Conservation (phyloP, 2,113 vertebrate species). For the Aphyosemion australe region DNA sequence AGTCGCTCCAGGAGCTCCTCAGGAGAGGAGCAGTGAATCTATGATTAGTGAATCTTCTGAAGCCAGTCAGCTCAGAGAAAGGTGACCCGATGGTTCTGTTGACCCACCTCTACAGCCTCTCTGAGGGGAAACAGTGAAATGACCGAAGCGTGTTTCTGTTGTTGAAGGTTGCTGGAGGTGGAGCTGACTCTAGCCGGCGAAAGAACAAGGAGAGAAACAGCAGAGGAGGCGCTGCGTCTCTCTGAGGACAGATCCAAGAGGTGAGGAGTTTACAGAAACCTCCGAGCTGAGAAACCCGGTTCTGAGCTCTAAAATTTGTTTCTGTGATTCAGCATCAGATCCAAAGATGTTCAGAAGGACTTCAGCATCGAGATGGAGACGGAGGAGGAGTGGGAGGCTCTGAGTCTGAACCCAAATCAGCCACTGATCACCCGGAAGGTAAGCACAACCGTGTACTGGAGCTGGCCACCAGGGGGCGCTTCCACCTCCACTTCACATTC, state of each 20-base stretch:
- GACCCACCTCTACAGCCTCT: too few relatives aligned
- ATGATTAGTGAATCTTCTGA: slow-evolving; percentile 74
- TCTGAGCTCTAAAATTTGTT: neutral
- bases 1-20: slow-evolving; percentile 87
- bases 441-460: neutral
- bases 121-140: too few relatives aligned
- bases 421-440: slow-evolving; percentile 85
- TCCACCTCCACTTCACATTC: too few relatives aligned
- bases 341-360: slow-evolving; percentile 71
- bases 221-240: slow-evolving; percentile 84
- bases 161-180: slow-evolving; percentile 81
- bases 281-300: neutral
- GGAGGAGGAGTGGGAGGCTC: slow-evolving; percentile 86
- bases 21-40: slow-evolving; percentile 78
- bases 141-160: slow-evolving; percentile 3
- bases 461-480: too few relatives aligned
- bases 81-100: slow-evolving; percentile 69
- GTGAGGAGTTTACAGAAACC: slow-evolving; percentile 49
- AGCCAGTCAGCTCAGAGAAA: slow-evolving; percentile 77
- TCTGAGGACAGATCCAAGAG: slow-evolving; percentile 76
- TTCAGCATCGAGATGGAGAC: slow-evolving; percentile 84
- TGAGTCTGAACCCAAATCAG: slow-evolving; percentile 84
- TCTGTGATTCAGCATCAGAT: slow-evolving; percentile 44
- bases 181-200: slow-evolving; percentile 85
- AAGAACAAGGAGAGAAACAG: slow-evolving; percentile 77